Conservation (phyloP, 2,113 vertebrate species). For the Jacana jacana region DNA sequence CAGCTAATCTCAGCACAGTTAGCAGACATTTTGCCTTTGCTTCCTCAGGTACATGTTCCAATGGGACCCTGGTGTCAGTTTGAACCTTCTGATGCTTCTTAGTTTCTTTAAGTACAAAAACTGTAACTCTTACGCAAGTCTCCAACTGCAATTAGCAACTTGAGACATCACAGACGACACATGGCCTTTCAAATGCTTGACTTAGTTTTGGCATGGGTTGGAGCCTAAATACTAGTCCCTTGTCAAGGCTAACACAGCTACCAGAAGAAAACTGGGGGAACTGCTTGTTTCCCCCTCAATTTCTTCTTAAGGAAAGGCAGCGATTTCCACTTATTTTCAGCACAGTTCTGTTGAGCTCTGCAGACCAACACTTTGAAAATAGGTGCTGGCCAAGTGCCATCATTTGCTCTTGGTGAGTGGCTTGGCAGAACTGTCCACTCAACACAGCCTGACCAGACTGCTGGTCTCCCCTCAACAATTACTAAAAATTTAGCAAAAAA, state of each 20-base stretch:
- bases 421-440: background rate
- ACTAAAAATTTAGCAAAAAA: background rate
- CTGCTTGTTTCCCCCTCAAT: background rate
- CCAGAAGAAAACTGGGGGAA: background rate
- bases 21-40: background rate
- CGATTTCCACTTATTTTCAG: background rate
- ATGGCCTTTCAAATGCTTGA: background rate
- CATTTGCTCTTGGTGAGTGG: accelerated
- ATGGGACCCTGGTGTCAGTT: background rate
- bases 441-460: background rate
- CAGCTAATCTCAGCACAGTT: background rate
- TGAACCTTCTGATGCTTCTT: background rate
- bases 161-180: background rate
- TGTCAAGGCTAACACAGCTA: background rate
- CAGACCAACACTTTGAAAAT: background rate
- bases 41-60: accelerated
- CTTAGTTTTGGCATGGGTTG: background rate
- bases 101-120: background rate
- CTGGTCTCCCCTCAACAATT: background rate
- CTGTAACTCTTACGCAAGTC: background rate
- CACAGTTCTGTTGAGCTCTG: background rate
- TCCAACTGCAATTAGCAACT: background rate
- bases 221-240: background rate
- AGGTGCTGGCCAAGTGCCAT: background rate
- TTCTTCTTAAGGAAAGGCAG: background rate